Evolutionary conservation across 53 echinoderm and acorn worm genomes (phyloP).

Genomic region (Arbacia lixula): DNA sequence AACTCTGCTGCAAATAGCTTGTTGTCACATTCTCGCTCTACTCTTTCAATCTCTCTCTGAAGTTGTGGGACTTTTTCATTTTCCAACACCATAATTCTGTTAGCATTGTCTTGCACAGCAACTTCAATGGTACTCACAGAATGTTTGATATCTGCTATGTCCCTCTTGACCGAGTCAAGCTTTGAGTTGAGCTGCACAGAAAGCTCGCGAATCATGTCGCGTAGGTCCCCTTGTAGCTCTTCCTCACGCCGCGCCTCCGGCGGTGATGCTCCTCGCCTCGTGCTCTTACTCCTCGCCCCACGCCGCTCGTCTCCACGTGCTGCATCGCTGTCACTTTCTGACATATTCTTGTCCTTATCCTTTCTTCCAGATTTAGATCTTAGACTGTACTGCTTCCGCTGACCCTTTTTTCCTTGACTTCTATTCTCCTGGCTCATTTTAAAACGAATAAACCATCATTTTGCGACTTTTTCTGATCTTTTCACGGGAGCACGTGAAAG

Average conservation of each 20-base stretch:
- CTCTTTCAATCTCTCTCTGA: slow-evolving; percentile 5
- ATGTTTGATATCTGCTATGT: neutral
- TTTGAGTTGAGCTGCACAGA: slow-evolving; percentile 1
- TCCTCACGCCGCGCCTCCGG: neutral
- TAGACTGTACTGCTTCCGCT: neutral
- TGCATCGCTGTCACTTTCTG: neutral
- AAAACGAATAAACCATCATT: too few relatives aligned
- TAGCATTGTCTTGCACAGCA: slow-evolving; percentile 32
- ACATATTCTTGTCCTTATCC: neutral
- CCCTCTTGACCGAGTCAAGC: slow-evolving; percentile 5
- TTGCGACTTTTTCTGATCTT: too few relatives aligned
- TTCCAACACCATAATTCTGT: slow-evolving; percentile 13
- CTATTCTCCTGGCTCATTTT: too few relatives aligned
- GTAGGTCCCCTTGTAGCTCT: neutral
- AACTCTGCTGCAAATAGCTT: neutral
- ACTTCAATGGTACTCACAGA: slow-evolving; percentile 22
- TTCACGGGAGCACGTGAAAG: too few relatives aligned
- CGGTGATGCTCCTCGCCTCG: neutral
- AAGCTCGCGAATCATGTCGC: slow-evolving; percentile 12
- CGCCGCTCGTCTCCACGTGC: neutral
- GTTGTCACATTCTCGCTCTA: neutral
- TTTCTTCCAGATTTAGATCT: slow-evolving; percentile 10
- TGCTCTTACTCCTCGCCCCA: neutral
- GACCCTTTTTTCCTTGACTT: neutral
- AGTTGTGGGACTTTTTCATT: neutral